Conservation (phyloP, 1,140 invertebrate genomes). For the Orchestia grillus region DNA sequence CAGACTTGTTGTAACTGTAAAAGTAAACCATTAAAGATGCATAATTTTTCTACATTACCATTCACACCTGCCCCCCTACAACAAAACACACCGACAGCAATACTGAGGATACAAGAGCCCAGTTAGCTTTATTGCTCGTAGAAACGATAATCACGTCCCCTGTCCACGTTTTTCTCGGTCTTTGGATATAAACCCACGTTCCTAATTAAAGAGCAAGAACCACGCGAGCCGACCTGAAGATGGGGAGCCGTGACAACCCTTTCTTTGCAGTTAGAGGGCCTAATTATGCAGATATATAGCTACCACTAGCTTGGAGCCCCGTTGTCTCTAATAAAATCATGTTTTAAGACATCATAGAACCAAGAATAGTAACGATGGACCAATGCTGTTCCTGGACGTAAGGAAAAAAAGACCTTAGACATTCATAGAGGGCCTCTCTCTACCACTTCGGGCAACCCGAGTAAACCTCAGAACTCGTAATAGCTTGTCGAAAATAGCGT, state of each 20-base stretch:
- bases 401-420: neutral
- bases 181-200: neutral
- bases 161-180: neutral
- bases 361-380: neutral
- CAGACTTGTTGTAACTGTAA: too few relatives aligned
- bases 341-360: neutral
- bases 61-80: neutral
- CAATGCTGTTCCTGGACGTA: neutral
- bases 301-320: neutral
- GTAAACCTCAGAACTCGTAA: neutral
- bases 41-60: neutral
- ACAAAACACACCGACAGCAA: neutral
- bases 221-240: neutral
- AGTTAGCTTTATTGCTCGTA: neutral
- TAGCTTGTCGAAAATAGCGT: neutral
- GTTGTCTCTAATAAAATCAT: neutral
- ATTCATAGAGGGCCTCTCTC: neutral
- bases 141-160: neutral
- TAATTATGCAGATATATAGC: neutral
- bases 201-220: neutral
- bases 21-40: neutral
- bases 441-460: neutral
- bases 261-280: neutral
- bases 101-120: neutral
- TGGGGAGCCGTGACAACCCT: neutral